Conservation (phyloP, 2,888 invertebrate genomes). For the Gymnosoma rotundatum region DNA sequence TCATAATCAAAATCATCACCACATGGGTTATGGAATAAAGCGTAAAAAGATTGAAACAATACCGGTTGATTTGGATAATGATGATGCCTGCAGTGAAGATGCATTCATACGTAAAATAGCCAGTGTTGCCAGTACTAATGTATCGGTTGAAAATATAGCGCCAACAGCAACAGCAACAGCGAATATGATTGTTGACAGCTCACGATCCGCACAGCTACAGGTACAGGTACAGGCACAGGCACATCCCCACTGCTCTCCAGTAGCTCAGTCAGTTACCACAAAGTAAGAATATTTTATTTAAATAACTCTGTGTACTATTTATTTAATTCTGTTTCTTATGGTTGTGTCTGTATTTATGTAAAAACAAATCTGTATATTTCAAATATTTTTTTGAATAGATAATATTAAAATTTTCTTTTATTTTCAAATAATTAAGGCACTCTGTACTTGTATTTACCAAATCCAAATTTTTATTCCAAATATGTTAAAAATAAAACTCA, state of each 20-base stretch:
- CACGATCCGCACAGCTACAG: conserved; percentile 40
- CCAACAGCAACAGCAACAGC: conserved; percentile 9
- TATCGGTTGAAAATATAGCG: conserved; percentile 24
- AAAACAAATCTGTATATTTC: no score
- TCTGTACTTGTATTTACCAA: no score
- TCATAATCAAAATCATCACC: conserved; percentile 67
- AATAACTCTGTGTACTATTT: background rate
- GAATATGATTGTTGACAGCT: conserved; percentile 9
- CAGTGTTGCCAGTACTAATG: conserved; percentile 69
- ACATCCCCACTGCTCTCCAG: background rate
- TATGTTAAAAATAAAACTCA: no score
- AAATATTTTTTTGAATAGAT: no score
- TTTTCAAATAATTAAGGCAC: no score
- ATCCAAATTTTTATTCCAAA: no score
- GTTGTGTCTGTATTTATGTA: no score
- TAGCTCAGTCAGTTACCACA: conserved; percentile 59
- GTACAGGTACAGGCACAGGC: conserved; percentile 27
- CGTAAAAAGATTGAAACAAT: conserved; percentile 78
- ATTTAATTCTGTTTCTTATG: background rate
- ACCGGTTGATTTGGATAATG: conserved; percentile 80
- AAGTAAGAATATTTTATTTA: conserved; percentile 72
- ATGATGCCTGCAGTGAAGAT: conserved; percentile 82
- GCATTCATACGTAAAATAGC: conserved; percentile 81
- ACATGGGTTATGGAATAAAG: conserved; percentile 74
- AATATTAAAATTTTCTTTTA: no score